Evolutionary conservation across 1,140 invertebrate genomes (phyloP).

Genomic region (Delia radicum): DNA sequence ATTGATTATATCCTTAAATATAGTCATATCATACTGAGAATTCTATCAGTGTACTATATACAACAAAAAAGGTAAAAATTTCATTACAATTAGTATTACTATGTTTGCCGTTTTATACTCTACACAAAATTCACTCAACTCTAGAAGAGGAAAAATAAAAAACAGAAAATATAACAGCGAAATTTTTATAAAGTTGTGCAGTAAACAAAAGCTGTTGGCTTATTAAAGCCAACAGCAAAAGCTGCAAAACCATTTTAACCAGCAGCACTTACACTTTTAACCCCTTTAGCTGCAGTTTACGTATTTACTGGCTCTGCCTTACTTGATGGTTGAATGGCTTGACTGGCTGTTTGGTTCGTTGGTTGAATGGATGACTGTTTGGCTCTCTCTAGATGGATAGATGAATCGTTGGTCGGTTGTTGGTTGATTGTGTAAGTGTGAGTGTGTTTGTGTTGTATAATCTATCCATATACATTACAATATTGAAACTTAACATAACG

Average conservation of each 20-base stretch:
- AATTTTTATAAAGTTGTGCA: neutral
- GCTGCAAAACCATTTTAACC: neutral
- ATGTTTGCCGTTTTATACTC: too few relatives aligned
- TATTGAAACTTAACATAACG: slow-evolving; percentile 1
- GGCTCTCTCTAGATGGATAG: neutral
- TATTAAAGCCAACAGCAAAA: neutral
- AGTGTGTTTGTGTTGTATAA: neutral
- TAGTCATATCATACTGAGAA: too few relatives aligned
- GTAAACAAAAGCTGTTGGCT: neutral
- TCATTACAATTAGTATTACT: too few relatives aligned
- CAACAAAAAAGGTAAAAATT: too few relatives aligned
- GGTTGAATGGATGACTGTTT: neutral
- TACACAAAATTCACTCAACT: too few relatives aligned
- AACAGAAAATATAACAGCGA: too few relatives aligned
- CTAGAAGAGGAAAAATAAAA: too few relatives aligned
- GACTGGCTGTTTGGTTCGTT: neutral
- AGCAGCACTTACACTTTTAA: neutral
- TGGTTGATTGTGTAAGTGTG: neutral
- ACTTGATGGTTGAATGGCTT: neutral
- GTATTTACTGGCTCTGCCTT: neutral
- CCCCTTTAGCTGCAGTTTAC: neutral
- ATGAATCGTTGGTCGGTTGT: neutral
- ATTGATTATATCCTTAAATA: too few relatives aligned
- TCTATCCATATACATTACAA: neutral
- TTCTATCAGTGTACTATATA: too few relatives aligned